Conservation (phyloP, 2,888 invertebrate species). For the Branchipolynoe longqiensis region DNA sequence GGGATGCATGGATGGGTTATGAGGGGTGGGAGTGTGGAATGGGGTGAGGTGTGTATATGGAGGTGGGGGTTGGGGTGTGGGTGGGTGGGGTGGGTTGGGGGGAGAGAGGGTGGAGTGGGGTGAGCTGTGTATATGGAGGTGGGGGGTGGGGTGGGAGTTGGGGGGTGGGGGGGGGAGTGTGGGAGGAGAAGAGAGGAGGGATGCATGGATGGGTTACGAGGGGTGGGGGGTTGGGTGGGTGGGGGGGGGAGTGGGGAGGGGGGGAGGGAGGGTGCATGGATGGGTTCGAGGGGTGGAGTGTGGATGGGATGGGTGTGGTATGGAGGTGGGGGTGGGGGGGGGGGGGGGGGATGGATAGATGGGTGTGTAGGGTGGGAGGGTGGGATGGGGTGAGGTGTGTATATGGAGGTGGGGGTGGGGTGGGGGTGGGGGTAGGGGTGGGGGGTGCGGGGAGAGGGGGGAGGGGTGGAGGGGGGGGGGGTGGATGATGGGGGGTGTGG, state of each 20-base stretch:
- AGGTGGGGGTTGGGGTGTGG: neutral
- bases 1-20: neutral
- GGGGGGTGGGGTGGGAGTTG: neutral
- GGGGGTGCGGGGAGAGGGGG: neutral
- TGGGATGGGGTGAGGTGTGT: too few relatives aligned
- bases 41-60: neutral
- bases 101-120: neutral
- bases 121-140: neutral
- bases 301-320: neutral
- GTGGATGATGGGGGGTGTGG: neutral
- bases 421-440: neutral
- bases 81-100: neutral
- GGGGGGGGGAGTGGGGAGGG: constrained; percentile 11
- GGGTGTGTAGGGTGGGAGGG: neutral
- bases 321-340: neutral
- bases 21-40: neutral
- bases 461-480: neutral
- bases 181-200: neutral
- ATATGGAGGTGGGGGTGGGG: too few relatives aligned
- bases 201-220: neutral
- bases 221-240: neutral
- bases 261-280: neutral
- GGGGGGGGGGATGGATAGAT: neutral
- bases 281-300: neutral
- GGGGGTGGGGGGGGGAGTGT: neutral